Evolutionary conservation across 2,888 invertebrate genomes (phyloP).

Genomic region (Cheilosia vulpina): DNA sequence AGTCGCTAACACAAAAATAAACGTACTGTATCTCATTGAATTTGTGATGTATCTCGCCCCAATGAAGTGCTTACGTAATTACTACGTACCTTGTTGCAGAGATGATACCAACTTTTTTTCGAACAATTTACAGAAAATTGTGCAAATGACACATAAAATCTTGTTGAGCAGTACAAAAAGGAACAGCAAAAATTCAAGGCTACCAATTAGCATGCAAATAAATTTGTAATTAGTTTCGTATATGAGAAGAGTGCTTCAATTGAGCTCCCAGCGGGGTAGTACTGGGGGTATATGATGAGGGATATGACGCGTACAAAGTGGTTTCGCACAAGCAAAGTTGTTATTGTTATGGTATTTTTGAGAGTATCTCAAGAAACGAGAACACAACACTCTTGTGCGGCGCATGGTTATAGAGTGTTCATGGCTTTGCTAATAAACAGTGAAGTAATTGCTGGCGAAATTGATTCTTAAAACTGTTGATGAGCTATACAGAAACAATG

Average conservation of each 20-base stretch:
- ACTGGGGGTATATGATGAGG: background rate
- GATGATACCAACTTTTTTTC: too few species aligned
- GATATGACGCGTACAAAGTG: conserved; percentile 33
- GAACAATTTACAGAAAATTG: too few species aligned
- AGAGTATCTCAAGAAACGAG: conserved; percentile 20
- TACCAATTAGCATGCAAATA: conserved; percentile 27
- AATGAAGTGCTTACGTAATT: conserved; percentile 30
- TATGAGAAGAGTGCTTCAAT: conserved; percentile 2
- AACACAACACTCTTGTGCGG: conserved; percentile 26
- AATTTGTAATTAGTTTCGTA: conserved; percentile 31
- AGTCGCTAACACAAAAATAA: conserved; percentile 1
- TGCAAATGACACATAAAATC: too few species aligned
- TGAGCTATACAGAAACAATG: conserved; percentile 20
- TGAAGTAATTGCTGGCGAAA: conserved; percentile 30
- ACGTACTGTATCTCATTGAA: conserved; percentile 39
- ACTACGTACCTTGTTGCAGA: background rate
- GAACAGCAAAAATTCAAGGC: conserved; percentile 18
- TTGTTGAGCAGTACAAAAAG: background rate
- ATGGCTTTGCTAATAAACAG: conserved; percentile 20
- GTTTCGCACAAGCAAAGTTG: conserved; percentile 4
- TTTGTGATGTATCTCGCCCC: conserved; percentile 15
- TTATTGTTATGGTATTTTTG: conserved; percentile 1
- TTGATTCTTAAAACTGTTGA: conserved; percentile 61
- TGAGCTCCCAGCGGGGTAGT: conserved; percentile 14
- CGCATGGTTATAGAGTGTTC: conserved; percentile 35